Evolutionary conservation across 2,113 vertebrate genomes (phyloP).

Genomic region (Toxotes chatareus): DNA sequence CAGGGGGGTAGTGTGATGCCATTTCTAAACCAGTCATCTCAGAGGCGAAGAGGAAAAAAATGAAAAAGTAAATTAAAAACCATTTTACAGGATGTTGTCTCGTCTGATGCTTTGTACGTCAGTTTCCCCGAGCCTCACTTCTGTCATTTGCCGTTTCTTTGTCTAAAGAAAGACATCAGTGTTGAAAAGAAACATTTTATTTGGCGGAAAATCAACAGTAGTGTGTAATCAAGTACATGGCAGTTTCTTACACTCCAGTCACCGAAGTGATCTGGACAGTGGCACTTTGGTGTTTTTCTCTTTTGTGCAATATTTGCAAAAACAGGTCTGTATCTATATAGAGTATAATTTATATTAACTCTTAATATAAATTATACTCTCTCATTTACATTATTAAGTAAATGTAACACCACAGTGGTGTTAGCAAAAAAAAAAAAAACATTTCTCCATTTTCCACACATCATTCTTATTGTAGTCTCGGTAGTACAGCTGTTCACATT

Average conservation of each 20-base stretch:
- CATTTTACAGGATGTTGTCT: slow-evolving; percentile 84
- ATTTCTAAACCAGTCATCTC: slow-evolving; percentile 81
- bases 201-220: slow-evolving; percentile 41
- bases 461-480: neutral
- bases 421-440: neutral
- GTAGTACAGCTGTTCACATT: slow-evolving; percentile 19
- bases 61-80: slow-evolving; percentile 81
- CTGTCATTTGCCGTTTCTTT: neutral
- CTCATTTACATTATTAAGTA: slow-evolving; percentile 7
- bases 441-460: neutral
- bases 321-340: slow-evolving; percentile 9
- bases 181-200: slow-evolving; percentile 56
- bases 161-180: neutral
- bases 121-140: neutral
- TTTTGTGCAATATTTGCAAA: slow-evolving; percentile 25
- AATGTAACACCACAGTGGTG: neutral
- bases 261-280: slow-evolving; percentile 16
- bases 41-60: slow-evolving; percentile 70
- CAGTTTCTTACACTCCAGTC: slow-evolving; percentile 16
- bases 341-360: slow-evolving; percentile 22
- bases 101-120: slow-evolving; percentile 41
- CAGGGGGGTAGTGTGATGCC: slow-evolving; percentile 48
- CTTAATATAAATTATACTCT: neutral
- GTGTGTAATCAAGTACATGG: neutral
- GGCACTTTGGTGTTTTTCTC: slow-evolving; percentile 49